These are phyloP conservation scores for Enhydra lutris DNA, from an alignment of 2,113 vertebrate species.

Conservation along the genomic window DNA sequence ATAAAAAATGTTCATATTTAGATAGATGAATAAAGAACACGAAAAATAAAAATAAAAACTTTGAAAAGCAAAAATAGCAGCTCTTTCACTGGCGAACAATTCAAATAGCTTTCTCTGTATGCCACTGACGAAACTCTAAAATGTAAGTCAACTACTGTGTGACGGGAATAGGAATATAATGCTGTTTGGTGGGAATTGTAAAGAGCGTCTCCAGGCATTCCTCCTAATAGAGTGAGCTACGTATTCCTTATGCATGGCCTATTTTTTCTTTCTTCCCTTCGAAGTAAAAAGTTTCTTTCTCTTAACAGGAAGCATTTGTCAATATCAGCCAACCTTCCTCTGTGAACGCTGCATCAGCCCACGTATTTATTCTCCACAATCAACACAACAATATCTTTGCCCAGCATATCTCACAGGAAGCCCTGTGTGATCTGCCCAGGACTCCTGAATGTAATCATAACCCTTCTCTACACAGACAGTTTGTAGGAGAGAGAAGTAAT, in stretches of 20 bases:
- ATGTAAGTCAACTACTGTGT: neutral
- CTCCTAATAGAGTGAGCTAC: neutral
- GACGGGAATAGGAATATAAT: neutral
- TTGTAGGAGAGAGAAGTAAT: neutral
- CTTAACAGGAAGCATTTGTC: constrained; percentile 36
- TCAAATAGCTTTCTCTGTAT: neutral
- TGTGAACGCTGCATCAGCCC: neutral
- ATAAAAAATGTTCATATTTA: neutral
- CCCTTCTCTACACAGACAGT: neutral
- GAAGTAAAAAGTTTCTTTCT: constrained; percentile 41
- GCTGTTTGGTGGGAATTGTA: neutral
- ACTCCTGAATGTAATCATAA: neutral
- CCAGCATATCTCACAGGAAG: neutral
- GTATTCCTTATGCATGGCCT: neutral
- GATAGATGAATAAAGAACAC: neutral
- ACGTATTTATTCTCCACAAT: neutral
- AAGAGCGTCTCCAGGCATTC: neutral
- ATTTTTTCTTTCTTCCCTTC: neutral
- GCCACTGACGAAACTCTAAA: neutral
- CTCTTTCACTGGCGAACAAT: neutral
- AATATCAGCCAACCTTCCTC: neutral
- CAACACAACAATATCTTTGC: neutral
- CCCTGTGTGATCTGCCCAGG: neutral
- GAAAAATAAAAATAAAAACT: neutral
- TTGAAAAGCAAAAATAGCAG: neutral